Evolutionary conservation across 2,888 invertebrate genomes (phyloP), one percentile per base, ranked within the genome.

Genomic region (Disparrhopalites patrizii): DNA sequence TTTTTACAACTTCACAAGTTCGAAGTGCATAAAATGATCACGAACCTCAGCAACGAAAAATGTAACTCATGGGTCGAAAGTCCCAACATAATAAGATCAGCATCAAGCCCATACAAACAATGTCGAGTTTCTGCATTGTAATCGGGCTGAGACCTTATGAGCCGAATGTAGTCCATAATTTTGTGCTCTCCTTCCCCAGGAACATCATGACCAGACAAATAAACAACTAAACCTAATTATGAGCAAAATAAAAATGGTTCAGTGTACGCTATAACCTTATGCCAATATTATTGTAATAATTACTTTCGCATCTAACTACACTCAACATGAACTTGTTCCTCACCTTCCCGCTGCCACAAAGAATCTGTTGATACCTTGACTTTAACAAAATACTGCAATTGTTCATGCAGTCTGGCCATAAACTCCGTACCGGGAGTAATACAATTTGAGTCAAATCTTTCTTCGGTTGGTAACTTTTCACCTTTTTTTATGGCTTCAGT

Each of bases 181-280:
- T 98, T 98, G 78, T 96, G 96, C 79, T 97, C 96, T 0, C 96
- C 98, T 82, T 98, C 98, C 0, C 98, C 98, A 1, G 97, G 96
- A 1, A 92, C 73, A 61, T 75, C 73, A 61, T 75, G 75, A 52
- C 81, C 82, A 81, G 72, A 69, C n/a, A 72, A 65, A 36, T 71
- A 70, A 38, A 70, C 68, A 27, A 65, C 18, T 7, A 69, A 38
- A 5, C 65, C 69, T 72, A 51, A 13, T 31, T 31, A 58, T 8
- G n/a, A n/a, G n/a, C n/a, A n/a, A n/a, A n/a, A 15, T 36, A 10
- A 15, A 36, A 36, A 15, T 36, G 15, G 38, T 36, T 36, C 38
- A n/a, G n/a, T n/a, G n/a, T n/a, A n/a, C n/a, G n/a, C n/a, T n/a
- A n/a, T n/a, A n/a, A n/a, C n/a, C n/a, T n/a, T n/a, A n/a, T n/a